Base-by-base conservation (phyloP, 2,888 invertebrate genomes). In the Rutpela maculata region DNA sequence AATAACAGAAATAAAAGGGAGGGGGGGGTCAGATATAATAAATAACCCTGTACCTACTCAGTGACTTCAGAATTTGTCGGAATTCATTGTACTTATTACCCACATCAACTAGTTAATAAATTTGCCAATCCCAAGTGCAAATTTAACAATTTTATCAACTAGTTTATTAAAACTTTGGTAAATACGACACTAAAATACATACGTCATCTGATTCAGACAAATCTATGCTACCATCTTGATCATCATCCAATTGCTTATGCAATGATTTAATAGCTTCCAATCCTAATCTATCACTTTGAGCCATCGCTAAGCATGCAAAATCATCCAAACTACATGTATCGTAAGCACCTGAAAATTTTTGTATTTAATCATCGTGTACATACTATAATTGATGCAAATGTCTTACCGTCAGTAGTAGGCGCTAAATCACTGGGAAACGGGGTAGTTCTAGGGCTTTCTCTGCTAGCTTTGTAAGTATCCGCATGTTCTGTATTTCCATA, bases 201-300 rank as follows among this genome's bases (percentile, higher is more conserved):
- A 98, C 98, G 92, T 98, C 99, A 90, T 98, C 97, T 82, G 99
- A 99, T 92, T 99, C 99, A 82, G 96, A 95, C 80, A 98, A 93
- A 91, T 99, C 99, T 82, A 99, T 97, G 89, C 97, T 97, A 79
- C 99, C 99, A 91, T 99, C 98, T 85, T 96, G 96, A 91, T 99
- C 99, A 89, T 99, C 99, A 89, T 99, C 99, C 83, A 99, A 92
- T 89, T 98, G 97, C 81, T 95, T 93, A 91, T 99, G 99, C 60
- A 99, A 93, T 83, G 95, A 94, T 81, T 93, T 94, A 88, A 99
- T 98, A 75, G 99, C 98, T 89, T 98, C 98, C 88, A 97, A 94
- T 35, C 97, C 98, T 72, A 95, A 92, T 83, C 94, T 94, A 91
- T 98, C 98, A 87, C 94, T 95, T 76, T 93, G 91, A 85, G 92